Conservation (phyloP, 1,140 invertebrate species). For the Eurosta solidaginis region DNA sequence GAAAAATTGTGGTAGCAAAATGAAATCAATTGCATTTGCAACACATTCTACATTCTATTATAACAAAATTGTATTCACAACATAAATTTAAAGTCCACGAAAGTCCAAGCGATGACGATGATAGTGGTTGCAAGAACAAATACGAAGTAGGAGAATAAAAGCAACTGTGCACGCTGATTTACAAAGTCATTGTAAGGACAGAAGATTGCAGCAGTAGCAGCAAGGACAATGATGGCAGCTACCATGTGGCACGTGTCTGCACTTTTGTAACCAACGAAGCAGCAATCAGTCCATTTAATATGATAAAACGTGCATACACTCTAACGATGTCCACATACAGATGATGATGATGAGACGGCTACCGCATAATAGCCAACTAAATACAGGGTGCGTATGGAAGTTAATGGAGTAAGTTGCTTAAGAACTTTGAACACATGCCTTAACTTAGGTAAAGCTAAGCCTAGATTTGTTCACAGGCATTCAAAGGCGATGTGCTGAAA, state of each 20-base stretch:
- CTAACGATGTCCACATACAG: not conserved
- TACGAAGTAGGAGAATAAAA: too few relatives aligned
- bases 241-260: constrained; percentile 20
- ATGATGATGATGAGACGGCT: not conserved
- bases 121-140: not conserved
- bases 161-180: not conserved
- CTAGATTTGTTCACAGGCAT: too few relatives aligned
- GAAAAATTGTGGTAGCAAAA: not conserved
- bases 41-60: too few relatives aligned
- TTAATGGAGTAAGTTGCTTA: too few relatives aligned
- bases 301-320: not conserved
- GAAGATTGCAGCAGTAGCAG: too few relatives aligned
- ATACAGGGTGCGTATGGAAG: too few relatives aligned
- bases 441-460: too few relatives aligned
- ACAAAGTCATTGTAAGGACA: not conserved
- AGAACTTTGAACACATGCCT: too few relatives aligned
- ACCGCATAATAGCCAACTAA: not conserved
- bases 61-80: not conserved
- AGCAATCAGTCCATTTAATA: constrained; percentile 2
- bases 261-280: constrained; percentile 23
- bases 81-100: constrained; percentile 10
- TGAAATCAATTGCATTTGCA: not conserved
- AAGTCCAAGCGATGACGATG: not conserved
- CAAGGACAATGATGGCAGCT: not conserved
- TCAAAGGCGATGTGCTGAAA: too few relatives aligned